Evolutionary conservation across 2,888 invertebrate genomes (phyloP).

Genomic region (Fragum sueziense): DNA sequence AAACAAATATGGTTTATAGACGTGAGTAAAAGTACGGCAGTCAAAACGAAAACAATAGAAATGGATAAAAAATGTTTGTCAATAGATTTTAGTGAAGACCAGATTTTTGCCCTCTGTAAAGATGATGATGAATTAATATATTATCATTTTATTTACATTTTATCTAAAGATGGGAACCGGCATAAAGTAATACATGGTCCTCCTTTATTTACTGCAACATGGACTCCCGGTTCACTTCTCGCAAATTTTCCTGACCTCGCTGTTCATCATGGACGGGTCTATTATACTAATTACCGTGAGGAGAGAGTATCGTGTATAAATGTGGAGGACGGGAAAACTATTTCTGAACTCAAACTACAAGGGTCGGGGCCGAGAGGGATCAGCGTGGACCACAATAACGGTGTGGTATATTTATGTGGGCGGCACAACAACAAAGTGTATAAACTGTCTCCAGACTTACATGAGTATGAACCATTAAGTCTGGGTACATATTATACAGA

Average conservation of each 20-base stretch:
- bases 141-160: background rate
- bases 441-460: background rate
- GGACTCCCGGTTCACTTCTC: background rate
- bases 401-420: background rate
- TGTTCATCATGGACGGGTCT: background rate
- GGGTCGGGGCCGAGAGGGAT: slow-evolving; percentile 1
- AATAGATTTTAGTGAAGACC: background rate
- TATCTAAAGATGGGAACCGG: background rate
- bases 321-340: background rate
- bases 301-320: background rate
- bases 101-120: background rate
- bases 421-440: background rate
- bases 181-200: background rate
- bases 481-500: background rate
- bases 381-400: background rate
- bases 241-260: background rate
- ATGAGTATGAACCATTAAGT: background rate
- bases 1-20: background rate
- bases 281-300: background rate
- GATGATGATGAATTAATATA: background rate
- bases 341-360: background rate
- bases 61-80: background rate
- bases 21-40: background rate
- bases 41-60: background rate
- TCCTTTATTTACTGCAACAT: too few species aligned